Evolutionary conservation across 2,888 invertebrate genomes (phyloP), one percentile per base, ranked within the genome.

Genomic region (Luperina nickerlii): DNA sequence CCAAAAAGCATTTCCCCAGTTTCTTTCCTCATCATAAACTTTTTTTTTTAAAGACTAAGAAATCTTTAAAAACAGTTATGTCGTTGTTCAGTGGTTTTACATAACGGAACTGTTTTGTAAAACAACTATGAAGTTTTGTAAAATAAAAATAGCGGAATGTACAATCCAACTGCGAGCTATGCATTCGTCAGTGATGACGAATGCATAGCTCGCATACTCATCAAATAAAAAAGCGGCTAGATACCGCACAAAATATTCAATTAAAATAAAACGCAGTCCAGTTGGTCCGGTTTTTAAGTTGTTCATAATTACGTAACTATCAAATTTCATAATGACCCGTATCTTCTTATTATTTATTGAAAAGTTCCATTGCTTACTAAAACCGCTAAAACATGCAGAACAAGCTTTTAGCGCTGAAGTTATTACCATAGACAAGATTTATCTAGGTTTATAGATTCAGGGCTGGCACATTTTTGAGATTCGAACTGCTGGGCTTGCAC

Each of bases 361-460:
- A 15, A 38, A 51, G 20, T 38, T 63, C 5, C 54, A 71, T 57
- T 79, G 54, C 70, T 45, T 78, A n/a, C 38, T 32, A 20, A 63
- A 38, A 13, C 65, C 27, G 67, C 32, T 38, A 27, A 42, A 32
- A 70, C 48, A 62, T 38, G 27, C 65, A 62, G 32, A 70, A 76
- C 11, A 65, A 60, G 73, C 66, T 74, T 65, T 62, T 57, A 45
- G 32, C 65, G 60, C 73, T 45, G 18, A 13, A 24, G n/a, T 32
- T 6, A 70, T 38, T 63, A 60, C 70, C 75, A 62, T 27, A 67
- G 38, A 73, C 62, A 74, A 82, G 54, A 78, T 74, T 74, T 62
- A 82, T 74, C 32, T 80, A 5, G n/a, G n/a, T n/a, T n/a, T 11
- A 48, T 32, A 11, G 48, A 51, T 32, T 20, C 51, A 74, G 65